A percentile compares a stretch with the other conserved stretches of the same genome.
These are phyloP conservation scores for Plebejus argus DNA, from an alignment of 2,888 invertebrate genomes.

Conservation along the genomic window DNA sequence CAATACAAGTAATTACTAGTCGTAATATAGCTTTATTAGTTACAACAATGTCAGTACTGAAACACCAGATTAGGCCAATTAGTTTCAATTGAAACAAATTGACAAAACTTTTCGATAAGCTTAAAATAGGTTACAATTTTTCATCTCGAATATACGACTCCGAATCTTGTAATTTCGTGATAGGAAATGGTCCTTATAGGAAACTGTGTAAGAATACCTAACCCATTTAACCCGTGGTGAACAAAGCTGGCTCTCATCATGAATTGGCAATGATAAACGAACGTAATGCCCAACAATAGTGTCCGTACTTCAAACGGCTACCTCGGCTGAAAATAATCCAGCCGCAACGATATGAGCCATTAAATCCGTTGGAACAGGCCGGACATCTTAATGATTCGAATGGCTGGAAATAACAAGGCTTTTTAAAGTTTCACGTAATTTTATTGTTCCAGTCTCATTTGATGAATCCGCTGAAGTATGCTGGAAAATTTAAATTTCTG, in stretches of 20 bases:
- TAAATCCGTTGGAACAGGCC: constrained; percentile 60
- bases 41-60: not conserved
- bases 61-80: not conserved
- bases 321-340: constrained; percentile 57
- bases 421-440: constrained; percentile 28
- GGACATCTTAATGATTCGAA: constrained; percentile 56
- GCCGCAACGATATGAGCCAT: constrained; percentile 58
- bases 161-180: too few species aligned
- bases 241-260: not conserved
- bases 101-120: not conserved
- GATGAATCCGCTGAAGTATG: constrained; percentile 23
- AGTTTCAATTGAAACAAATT: not conserved
- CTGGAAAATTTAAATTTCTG: constrained; percentile 23
- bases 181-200: too few species aligned
- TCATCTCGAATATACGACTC: too few species aligned
- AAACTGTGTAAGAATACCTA: not conserved
- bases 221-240: not conserved
- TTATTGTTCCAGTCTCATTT: constrained; percentile 23
- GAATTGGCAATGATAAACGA: constrained; percentile 33
- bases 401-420: constrained; percentile 38
- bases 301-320: constrained; percentile 48
- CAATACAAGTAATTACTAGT: not conserved
- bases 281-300: constrained; percentile 36
- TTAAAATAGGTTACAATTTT: not conserved
- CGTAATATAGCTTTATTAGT: not conserved